phyloP scores from a whole-genome alignment of 2,888 invertebrate genomes.

The Gibbula magus region DNA sequence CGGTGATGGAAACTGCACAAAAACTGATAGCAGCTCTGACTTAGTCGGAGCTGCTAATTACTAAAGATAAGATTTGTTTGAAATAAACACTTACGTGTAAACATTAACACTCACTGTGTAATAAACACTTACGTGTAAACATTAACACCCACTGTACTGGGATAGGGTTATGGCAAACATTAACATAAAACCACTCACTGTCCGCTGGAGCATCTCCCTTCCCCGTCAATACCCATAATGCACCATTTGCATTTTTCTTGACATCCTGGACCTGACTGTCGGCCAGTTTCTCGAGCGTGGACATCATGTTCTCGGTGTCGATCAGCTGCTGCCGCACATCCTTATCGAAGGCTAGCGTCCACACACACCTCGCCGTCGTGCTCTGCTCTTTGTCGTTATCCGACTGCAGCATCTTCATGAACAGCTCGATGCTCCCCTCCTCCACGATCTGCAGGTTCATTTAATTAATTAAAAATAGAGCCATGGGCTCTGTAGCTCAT shows the following conservation, averaged over 20 bases:
- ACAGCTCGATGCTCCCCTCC: slow-evolving; percentile 58
- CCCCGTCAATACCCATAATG: slow-evolving; percentile 65
- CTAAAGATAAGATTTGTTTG: too few species aligned
- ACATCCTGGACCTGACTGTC: slow-evolving; percentile 58
- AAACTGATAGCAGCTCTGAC: too few species aligned
- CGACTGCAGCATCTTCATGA: slow-evolving; percentile 57
- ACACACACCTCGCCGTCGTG: slow-evolving; percentile 58
- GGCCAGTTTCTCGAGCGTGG: slow-evolving; percentile 53
- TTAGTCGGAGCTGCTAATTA: too few species aligned
- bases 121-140: too few species aligned
- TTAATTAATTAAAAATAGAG: too few species aligned
- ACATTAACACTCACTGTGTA: too few species aligned
- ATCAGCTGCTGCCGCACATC: slow-evolving; percentile 54
- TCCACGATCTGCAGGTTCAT: slow-evolving; percentile 66
- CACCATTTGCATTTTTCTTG: slow-evolving; percentile 58
- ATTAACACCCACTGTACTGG: too few species aligned
- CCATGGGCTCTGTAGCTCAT: too few species aligned
- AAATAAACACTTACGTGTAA: too few species aligned
- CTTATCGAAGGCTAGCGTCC: slow-evolving; percentile 69
- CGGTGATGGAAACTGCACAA: too few species aligned
- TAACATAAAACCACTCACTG: not conserved
- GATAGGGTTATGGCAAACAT: too few species aligned
- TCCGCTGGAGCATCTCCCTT: slow-evolving; percentile 54
- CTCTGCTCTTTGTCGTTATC: slow-evolving; percentile 60
- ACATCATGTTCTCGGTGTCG: slow-evolving; percentile 54